These are phyloP conservation scores for Erynnis tages DNA, from an alignment of 2,888 invertebrate species.

Conservation along the genomic window DNA sequence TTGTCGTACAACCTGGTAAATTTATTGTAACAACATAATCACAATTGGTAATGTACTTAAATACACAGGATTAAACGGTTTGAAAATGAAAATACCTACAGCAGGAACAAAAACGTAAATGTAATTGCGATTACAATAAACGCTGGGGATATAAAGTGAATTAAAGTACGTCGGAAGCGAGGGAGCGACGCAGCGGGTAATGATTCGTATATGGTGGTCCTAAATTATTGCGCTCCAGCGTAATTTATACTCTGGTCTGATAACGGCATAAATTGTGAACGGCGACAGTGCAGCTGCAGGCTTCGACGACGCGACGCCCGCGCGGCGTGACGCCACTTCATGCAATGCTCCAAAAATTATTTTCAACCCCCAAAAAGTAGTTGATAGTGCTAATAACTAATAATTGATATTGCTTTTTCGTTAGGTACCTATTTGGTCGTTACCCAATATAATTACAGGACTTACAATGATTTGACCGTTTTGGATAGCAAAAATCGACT, in stretches of 20 bases:
- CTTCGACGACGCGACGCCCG: constrained; percentile 68
- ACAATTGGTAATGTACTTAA: no score
- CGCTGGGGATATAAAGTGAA: constrained; percentile 71
- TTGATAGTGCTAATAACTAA: no score
- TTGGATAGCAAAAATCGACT: no score
- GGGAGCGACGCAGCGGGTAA: constrained; percentile 72
- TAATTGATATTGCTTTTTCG: no score
- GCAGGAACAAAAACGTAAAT: constrained; percentile 35
- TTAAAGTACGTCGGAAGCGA: constrained; percentile 57
- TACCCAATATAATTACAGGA: no score
- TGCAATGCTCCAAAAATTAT: constrained; percentile 46
- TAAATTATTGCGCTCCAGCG: constrained; percentile 75
- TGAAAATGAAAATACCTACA: constrained; percentile 38
- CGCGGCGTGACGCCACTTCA: constrained; percentile 68
- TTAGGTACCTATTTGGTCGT: no score
- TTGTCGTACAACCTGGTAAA: no score
- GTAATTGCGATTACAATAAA: constrained; percentile 65
- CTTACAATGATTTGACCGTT: no score
- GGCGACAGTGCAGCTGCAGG: constrained; percentile 66
- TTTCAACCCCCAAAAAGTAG: constrained; percentile 22
- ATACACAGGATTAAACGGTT: no score
- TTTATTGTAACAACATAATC: no score
- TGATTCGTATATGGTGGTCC: constrained; percentile 78
- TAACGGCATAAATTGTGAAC: constrained; percentile 75
- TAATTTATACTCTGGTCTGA: constrained; percentile 76